Conservation (phyloP, 2,113 vertebrate species). For the Uropsilus gracilis region DNA sequence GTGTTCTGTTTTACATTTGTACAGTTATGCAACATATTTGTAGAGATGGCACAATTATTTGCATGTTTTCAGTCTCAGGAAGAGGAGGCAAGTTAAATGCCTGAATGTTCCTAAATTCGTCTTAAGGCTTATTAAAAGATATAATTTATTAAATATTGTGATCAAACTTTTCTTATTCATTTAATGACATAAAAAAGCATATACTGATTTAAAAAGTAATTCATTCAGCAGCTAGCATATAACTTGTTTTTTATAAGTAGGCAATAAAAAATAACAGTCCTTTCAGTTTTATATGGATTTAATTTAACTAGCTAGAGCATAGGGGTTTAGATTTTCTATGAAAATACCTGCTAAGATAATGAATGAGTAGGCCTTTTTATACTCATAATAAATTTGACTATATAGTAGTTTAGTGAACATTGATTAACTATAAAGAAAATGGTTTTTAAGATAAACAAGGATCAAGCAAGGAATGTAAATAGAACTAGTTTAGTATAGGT, state of each 20-base stretch:
- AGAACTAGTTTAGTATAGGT: neutral
- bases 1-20: neutral
- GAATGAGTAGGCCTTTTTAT: neutral
- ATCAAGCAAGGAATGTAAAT: neutral
- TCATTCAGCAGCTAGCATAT: neutral
- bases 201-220: neutral
- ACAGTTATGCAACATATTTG: neutral
- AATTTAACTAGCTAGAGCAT: too few relatives aligned
- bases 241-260: neutral
- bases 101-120: neutral
- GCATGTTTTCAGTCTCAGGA: neutral
- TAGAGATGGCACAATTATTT: neutral
- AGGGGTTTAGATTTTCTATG: constrained; percentile 25
- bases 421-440: constrained; percentile 17
- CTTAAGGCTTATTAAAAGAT: neutral
- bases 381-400: neutral
- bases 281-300: neutral
- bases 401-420: neutral
- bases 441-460: constrained; percentile 11
- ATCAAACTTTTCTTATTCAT: neutral
- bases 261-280: neutral
- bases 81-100: neutral
- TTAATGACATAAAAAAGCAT: neutral
- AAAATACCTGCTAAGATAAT: neutral
- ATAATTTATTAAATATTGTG: neutral